Evolutionary conservation across 2,888 invertebrate genomes (phyloP).

Genomic region (Hydrotaea diabolus): DNA sequence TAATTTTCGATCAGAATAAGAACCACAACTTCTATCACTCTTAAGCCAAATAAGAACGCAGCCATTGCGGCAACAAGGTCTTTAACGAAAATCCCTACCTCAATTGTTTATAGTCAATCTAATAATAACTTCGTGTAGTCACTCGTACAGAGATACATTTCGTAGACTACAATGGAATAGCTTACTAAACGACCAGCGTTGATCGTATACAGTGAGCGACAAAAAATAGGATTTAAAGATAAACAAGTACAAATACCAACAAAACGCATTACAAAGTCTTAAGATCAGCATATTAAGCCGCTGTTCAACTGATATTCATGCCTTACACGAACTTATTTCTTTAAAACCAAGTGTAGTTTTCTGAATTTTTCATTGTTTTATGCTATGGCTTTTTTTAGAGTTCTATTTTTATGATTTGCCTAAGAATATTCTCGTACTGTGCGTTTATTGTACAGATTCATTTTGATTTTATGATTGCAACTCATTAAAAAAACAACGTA

Average conservation of each 20-base stretch:
- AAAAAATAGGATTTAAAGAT: neutral
- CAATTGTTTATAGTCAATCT: conserved; percentile 8
- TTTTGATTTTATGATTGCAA: neutral
- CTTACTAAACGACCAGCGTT: neutral
- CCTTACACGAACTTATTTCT: too few species aligned
- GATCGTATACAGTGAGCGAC: neutral
- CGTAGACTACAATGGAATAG: neutral
- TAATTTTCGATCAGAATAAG: too few species aligned
- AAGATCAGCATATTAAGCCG: too few species aligned
- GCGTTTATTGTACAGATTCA: neutral
- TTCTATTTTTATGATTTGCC: neutral
- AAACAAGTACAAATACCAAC: too few species aligned
- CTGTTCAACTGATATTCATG: too few species aligned
- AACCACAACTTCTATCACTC: neutral
- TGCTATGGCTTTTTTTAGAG: neutral
- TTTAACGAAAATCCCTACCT: neutral
- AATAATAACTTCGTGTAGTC: conserved; percentile 4
- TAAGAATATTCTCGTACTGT: neutral
- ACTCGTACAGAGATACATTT: neutral
- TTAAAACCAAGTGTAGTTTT: too few species aligned
- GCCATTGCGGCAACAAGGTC: neutral
- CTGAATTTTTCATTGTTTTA: neutral
- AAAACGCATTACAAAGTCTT: too few species aligned
- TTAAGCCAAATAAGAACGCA: neutral
- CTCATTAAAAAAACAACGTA: too few species aligned